A percentile compares a stretch with the other conserved stretches of the same genome.
These are phyloP conservation scores for Pica pica DNA, from an alignment of 2,113 vertebrate species.

Conservation along the genomic window DNA sequence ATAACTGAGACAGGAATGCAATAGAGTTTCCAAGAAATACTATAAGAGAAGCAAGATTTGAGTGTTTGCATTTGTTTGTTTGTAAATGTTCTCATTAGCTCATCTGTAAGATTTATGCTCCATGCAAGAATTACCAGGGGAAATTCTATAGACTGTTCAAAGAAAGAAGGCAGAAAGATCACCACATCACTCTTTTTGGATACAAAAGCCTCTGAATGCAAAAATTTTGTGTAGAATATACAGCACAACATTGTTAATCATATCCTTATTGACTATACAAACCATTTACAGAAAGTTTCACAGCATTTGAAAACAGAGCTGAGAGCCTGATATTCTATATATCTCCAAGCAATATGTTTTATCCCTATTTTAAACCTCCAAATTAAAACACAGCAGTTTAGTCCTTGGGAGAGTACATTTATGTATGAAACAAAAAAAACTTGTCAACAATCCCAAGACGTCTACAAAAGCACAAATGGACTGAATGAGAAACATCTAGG, in stretches of 20 bases:
- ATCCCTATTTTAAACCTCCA: neutral
- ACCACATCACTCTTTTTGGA: neutral
- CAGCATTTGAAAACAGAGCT: slow-evolving; percentile 7
- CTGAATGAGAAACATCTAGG: neutral
- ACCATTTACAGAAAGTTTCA: neutral
- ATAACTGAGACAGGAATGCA: neutral
- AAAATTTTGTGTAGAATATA: slow-evolving; percentile 11
- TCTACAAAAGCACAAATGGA: neutral
- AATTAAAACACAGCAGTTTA: neutral
- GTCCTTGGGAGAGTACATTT: neutral
- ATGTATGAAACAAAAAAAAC: neutral
- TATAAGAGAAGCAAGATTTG: neutral
- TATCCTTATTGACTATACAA: slow-evolving; percentile 1
- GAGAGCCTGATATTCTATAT: neutral
- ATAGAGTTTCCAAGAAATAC: neutral
- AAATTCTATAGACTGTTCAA: neutral
- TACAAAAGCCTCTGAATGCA: neutral
- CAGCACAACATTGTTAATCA: slow-evolving; percentile 16
- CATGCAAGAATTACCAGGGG: neutral
- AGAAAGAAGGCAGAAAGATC: neutral
- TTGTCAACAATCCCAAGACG: neutral
- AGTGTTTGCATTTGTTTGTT: slow-evolving; percentile 20
- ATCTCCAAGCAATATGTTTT: slow-evolving; percentile 18
- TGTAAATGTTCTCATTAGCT: slow-evolving; percentile 34
- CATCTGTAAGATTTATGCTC: neutral